These are phyloP conservation scores for Neolamprologus fasciatus DNA, from an alignment of 2,113 vertebrate genomes.

Conservation along the genomic window DNA sequence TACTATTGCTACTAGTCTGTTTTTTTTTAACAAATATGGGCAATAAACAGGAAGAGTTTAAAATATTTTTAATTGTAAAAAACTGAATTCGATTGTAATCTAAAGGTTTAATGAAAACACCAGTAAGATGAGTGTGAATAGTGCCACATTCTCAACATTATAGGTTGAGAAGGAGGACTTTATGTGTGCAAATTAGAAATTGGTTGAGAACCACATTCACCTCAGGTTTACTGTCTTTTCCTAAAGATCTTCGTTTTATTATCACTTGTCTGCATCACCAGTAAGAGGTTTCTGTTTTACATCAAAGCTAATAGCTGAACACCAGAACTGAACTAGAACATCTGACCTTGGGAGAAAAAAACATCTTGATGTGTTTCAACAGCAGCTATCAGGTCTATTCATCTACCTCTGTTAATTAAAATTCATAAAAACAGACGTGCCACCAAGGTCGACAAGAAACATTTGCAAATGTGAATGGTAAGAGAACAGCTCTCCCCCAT, in stretches of 20 bases:
- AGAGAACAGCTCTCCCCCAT: not conserved
- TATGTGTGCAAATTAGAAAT: not conserved
- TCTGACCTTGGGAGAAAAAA: constrained; percentile 24
- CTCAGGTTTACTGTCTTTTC: not conserved
- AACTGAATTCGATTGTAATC: not conserved
- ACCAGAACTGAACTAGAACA: not conserved
- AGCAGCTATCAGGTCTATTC: not conserved
- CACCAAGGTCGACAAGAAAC: constrained; percentile 37
- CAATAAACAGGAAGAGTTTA: not conserved
- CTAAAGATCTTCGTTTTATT: not conserved
- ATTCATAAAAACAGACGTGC: constrained; percentile 36
- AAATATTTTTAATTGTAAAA: not conserved
- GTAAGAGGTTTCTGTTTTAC: not conserved
- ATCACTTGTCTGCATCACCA: not conserved
- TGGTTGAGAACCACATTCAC: not conserved
- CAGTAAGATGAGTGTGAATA: not conserved
- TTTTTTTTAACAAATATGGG: not conserved
- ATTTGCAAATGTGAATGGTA: not conserved
- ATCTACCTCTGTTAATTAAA: constrained; percentile 41
- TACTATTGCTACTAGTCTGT: not conserved
- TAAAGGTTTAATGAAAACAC: not conserved
- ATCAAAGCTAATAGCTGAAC: not conserved
- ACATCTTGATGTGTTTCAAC: not conserved
- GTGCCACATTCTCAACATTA: not conserved
- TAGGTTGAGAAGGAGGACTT: not conserved